phyloP scores from a whole-genome alignment of 1,140 invertebrate species.

The Bathynomus jamesi region DNA sequence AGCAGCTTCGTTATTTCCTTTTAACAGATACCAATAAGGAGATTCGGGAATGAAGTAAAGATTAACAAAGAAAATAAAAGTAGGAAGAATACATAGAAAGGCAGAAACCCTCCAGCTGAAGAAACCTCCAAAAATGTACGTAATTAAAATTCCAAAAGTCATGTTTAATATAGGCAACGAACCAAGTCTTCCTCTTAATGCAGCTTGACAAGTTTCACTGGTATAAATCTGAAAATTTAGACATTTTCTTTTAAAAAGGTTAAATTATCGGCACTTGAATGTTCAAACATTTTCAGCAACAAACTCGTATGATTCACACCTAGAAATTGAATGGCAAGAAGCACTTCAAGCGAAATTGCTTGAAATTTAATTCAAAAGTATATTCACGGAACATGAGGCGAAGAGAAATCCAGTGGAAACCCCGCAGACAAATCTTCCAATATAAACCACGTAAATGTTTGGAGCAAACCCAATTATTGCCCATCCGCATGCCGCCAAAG shows the following conservation, averaged over 20 bases:
- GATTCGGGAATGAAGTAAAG: conserved; percentile 14
- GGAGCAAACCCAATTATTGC: neutral
- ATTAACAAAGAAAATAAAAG: neutral
- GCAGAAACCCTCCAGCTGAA: conserved; percentile 19
- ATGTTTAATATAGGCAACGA: conserved; percentile 14
- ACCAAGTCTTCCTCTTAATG: conserved; percentile 8
- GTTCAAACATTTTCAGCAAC: too few relatives aligned
- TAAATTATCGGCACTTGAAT: too few relatives aligned
- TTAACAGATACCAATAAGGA: conserved; percentile 24
- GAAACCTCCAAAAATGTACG: conserved; percentile 10
- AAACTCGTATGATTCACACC: too few relatives aligned
- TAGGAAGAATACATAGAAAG: conserved; percentile 7
- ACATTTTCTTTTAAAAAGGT: too few relatives aligned
- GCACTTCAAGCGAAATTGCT: too few relatives aligned
- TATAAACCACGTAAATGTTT: neutral
- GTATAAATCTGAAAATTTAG: neutral
- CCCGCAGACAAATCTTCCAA: neutral
- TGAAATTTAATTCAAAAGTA: too few relatives aligned
- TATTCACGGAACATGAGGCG: neutral
- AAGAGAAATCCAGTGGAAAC: neutral
- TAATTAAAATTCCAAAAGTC: conserved; percentile 13
- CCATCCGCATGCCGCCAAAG: neutral
- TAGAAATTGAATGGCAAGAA: too few relatives aligned
- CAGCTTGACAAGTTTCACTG: neutral
- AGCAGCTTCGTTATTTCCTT: conserved; percentile 6